Base-by-base conservation (phyloP, 1,140 invertebrate genomes). In the Amyelois transitella region DNA sequence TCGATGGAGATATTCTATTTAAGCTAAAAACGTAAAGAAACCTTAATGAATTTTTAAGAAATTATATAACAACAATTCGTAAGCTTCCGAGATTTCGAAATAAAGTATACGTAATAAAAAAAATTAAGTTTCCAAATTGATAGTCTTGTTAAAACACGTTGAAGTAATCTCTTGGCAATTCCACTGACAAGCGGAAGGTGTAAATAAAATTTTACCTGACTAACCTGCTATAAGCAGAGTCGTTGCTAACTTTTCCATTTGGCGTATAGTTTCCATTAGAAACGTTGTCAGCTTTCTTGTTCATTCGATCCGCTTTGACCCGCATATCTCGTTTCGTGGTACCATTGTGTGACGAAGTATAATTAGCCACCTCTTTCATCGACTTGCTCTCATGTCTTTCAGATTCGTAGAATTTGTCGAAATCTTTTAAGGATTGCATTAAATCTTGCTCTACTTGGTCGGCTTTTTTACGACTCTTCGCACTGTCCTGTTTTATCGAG, bases 161-260 rank as follows among this genome's bases (percentile, higher is more conserved):
- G n/a, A n/a, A n/a, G n/a, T n/a, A n/a, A n/a, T n/a, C n/a, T n/a
- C n/a, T n/a, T 38, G 32, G 32, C 12, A 14, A 38, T 38, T 38
- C n/a, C n/a, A n/a, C n/a, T n/a, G n/a, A n/a, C n/a, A n/a, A n/a
- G n/a, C n/a, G n/a, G n/a, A n/a, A n/a, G n/a, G n/a, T n/a, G 17
- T 4, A 51, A 56, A 56, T 48, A 53, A 20, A 65, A 64, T 86
- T 86, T 86, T 86, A 86, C 77, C 82, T 86, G 79, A 88, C 88
- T 88, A 88, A 89, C 88, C 86, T 89, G 80, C 86, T 88, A 83
- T 89, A 89, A 58, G 88, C 88, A 43, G 88, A 89, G 64, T 89
- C 88, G 50, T 80, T 80, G 64, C 78, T 80, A 5, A 72, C 62
- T 65, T 87, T 88, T 18, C 81, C 81, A 52, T 77, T 81, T 1